A percentile compares a stretch with the other conserved stretches of the same genome.
phyloP scores from a whole-genome alignment of 1,140 invertebrate genomes.

The Sycobia sp. region DNA sequence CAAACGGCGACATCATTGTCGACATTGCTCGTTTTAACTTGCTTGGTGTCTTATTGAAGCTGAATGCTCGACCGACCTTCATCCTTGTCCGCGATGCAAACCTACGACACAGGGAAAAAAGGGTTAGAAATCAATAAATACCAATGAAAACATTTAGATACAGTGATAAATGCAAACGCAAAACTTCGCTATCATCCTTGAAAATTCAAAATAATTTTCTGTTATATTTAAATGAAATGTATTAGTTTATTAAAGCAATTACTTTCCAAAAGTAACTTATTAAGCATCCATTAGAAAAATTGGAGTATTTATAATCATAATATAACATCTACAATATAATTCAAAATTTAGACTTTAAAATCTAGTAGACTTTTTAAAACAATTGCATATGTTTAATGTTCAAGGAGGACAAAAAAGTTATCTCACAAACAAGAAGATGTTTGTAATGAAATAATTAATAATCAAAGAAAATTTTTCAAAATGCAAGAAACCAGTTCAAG shows the following conservation, averaged over 20 bases:
- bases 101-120: slow-evolving; percentile 54
- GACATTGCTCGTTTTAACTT: slow-evolving; percentile 92
- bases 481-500: slow-evolving; percentile 37
- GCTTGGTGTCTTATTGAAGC: slow-evolving; percentile 92
- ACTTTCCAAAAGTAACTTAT: too few species aligned
- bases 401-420: slow-evolving; percentile 41
- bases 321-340: too few species aligned
- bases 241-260: too few species aligned
- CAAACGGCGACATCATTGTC: slow-evolving; percentile 92
- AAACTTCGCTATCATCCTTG: slow-evolving; percentile 41
- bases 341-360: too few species aligned
- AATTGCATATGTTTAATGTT: too few species aligned
- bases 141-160: not conserved
- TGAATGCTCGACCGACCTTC: slow-evolving; percentile 91
- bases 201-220: not conserved
- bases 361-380: too few species aligned
- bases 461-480: slow-evolving; percentile 33
- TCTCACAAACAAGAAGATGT: slow-evolving; percentile 33
- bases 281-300: too few species aligned
- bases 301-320: too few species aligned
- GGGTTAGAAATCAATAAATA: not conserved
- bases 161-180: slow-evolving; percentile 32
- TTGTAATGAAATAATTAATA: slow-evolving; percentile 30
- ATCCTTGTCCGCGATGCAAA: slow-evolving; percentile 81
- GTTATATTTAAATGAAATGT: too few species aligned